Base-by-base conservation (phyloP, 2,113 vertebrate genomes). In the Prietella phreatophila region DNA sequence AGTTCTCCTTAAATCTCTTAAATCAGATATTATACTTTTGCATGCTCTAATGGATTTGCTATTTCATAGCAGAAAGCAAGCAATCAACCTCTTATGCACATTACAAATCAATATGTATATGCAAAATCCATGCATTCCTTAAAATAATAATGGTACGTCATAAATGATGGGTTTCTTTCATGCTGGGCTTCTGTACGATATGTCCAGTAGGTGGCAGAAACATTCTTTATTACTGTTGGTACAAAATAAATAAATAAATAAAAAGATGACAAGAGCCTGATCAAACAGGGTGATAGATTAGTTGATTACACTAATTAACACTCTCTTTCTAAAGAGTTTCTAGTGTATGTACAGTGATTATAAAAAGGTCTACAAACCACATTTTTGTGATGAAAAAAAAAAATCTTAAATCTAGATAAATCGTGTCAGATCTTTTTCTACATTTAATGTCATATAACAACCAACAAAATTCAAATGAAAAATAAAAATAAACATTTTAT, bases 201-300 rank as follows among this genome's bases (percentile, higher is more conserved):
- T 30, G 65, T 67, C 65, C 83, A 81, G 39, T 80, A 85, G 87
- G 71, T 67, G 78, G 65, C 87, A 88, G 83, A 55, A 75, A 50
- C 36, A 85, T 25, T 36, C 63, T 75, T 75, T 75, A 75, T 36
- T 33, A 33, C 42, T 50, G n/a, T 39, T 33, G 20, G 78, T n/a
- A 33, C 8, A 39, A 84, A 19, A 50, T 10, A 50, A 50, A 50
- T 50, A 8, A 47, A 47, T 47, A 50, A 3, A 50, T 36, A 25
- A 25, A n/a, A 58, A 56, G 7, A 67, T 17, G 10, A 25, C 11
- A 47, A 67, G 39, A 30, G 27, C n/a, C 25, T 65, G 61, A 65
- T 69, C 30, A 69, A 15, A 69, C n/a, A 69, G 30, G 65, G n/a
- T 6, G 30, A n/a, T 69, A 69, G 15, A 33, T 33, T 33, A 33